These are phyloP conservation scores for Zoanthus sociatus DNA, from an alignment of 92 coral and sea anemone genomes.

Conservation along the genomic window DNA sequence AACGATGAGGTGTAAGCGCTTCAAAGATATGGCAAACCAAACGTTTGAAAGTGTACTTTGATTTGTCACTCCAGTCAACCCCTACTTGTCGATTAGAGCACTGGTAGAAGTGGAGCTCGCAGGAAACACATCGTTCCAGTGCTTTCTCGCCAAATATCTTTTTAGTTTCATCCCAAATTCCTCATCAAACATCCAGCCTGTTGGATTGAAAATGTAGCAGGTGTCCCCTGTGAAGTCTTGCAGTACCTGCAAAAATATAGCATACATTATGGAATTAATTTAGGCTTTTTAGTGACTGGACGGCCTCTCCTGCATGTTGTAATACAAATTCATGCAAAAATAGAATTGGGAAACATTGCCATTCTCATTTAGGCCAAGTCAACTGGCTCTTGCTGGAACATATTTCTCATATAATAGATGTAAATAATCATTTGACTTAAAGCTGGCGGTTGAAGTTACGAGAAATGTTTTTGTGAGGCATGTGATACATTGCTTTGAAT, in stretches of 20 bases:
- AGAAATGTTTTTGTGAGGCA: neutral
- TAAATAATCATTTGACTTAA: neutral
- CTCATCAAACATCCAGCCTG: conserved; percentile 58
- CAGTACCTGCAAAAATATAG: conserved; percentile 31
- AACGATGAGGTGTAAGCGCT: conserved; percentile 32
- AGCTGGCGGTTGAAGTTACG: neutral
- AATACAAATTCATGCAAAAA: neutral
- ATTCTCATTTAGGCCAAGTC: neutral
- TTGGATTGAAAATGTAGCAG: conserved; percentile 31
- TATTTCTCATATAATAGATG: neutral
- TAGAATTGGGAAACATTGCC: neutral
- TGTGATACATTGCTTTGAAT: neutral
- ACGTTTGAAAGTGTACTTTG: conserved; percentile 45
- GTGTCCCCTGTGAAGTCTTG: conserved; percentile 30
- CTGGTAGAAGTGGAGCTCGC: conserved; percentile 64
- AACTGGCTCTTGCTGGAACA: neutral
- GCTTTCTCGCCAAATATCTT: conserved; percentile 53
- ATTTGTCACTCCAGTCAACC: conserved; percentile 45
- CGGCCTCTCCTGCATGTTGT: neutral
- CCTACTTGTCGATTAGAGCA: conserved; percentile 54
- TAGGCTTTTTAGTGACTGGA: neutral
- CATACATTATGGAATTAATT: neutral
- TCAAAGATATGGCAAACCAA: conserved; percentile 33
- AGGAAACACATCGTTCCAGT: conserved; percentile 45
- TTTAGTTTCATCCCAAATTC: conserved; percentile 55